phyloP scores from a whole-genome alignment of 2,888 invertebrate species.

The Plutella xylostella region DNA sequence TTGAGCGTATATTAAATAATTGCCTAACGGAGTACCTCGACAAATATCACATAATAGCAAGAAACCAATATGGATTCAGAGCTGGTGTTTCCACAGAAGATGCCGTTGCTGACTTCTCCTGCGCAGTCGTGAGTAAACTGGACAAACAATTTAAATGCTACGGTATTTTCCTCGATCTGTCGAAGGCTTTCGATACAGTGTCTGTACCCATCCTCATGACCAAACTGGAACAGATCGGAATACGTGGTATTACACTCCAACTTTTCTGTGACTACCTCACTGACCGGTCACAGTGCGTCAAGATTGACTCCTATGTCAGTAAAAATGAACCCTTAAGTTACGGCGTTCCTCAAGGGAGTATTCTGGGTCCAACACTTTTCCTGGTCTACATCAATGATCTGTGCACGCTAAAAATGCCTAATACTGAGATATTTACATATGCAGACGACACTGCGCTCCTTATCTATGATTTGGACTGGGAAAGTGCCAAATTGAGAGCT shows the following conservation, averaged over 20 bases:
- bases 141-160: slow-evolving; percentile 4
- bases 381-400: slow-evolving; percentile 2
- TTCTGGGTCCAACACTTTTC: slow-evolving; percentile 1
- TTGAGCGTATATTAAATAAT: slow-evolving; percentile 9
- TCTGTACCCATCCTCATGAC: slow-evolving; percentile 4
- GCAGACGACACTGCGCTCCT: slow-evolving; percentile 1
- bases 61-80: slow-evolving; percentile 14
- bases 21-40: slow-evolving; percentile 10
- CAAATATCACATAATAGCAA: slow-evolving; percentile 7
- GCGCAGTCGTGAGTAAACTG: slow-evolving; percentile 3
- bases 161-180: slow-evolving; percentile 13
- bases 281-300: background rate
- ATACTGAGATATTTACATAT: background rate
- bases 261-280: slow-evolving; percentile 12
- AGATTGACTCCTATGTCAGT: background rate
- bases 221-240: slow-evolving; percentile 8
- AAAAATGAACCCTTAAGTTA: background rate
- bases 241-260: slow-evolving; percentile 10
- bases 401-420: background rate
- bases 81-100: slow-evolving; percentile 12
- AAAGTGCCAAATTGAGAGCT: no score
- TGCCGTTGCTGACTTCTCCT: slow-evolving; percentile 7
- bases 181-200: slow-evolving; percentile 11
- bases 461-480: no score
- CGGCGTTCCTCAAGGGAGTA: background rate